phyloP scores from a whole-genome alignment of 2,797 vertebrate genomes.

The Takifugu ocellatus region DNA sequence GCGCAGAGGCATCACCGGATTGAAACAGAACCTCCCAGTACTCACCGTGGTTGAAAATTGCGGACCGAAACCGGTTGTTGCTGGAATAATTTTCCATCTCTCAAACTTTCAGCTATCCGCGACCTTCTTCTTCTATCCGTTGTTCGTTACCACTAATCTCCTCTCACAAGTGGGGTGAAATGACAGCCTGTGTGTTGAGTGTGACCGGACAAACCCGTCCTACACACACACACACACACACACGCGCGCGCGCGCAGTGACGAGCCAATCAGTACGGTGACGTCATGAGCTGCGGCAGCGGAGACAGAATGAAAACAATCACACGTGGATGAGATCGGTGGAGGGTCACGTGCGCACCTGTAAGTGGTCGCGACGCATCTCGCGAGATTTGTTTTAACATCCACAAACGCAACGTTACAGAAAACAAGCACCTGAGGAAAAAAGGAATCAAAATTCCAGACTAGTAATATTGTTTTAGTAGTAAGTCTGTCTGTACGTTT shows the following conservation, averaged over 20 bases:
- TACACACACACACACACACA: not conserved
- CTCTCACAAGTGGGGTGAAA: conserved; percentile 9
- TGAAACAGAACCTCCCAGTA: conserved; percentile 10
- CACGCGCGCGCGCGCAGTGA: not conserved
- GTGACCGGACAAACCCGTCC: conserved; percentile 49
- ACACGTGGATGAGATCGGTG: conserved; percentile 68
- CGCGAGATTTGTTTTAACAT: too few relatives aligned
- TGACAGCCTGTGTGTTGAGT: conserved; percentile 24
- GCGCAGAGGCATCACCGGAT: conserved; percentile 5
- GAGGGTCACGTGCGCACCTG: conserved; percentile 34
- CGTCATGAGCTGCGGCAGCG: conserved; percentile 62
- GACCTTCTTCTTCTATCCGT: conserved; percentile 33
- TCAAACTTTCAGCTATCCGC: conserved; percentile 41
- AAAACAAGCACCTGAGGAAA: too few relatives aligned
- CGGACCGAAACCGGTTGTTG: conserved; percentile 72
- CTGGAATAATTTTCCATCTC: conserved; percentile 73
- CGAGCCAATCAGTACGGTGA: conserved; percentile 47
- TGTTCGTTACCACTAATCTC: conserved; percentile 14
- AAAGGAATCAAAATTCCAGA: too few relatives aligned
- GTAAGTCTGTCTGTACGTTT: too few relatives aligned
- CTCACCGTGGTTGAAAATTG: conserved; percentile 79
- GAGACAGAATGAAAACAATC: conserved; percentile 77
- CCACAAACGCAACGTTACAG: too few relatives aligned
- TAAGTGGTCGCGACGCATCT: too few relatives aligned
- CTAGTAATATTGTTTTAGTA: too few relatives aligned